These are phyloP conservation scores for Cantharis nigra DNA, from an alignment of 2,888 invertebrate species.

Conservation along the genomic window DNA sequence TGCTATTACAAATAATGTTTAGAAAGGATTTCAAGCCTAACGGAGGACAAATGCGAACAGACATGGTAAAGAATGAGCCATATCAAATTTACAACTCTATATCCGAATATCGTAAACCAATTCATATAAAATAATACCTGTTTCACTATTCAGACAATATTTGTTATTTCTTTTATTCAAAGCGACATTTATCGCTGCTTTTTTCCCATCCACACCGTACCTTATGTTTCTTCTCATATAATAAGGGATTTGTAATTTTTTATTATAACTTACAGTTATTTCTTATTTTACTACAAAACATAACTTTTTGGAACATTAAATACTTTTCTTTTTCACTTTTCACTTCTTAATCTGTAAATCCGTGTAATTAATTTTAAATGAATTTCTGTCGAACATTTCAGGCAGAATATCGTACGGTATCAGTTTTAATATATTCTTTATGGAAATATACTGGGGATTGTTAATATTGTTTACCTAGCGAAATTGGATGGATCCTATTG, in stretches of 20 bases:
- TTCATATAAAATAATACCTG: constrained; percentile 6
- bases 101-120: constrained; percentile 7
- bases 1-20: constrained; percentile 26
- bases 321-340: neutral
- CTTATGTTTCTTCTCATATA: neutral
- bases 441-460: constrained; percentile 26
- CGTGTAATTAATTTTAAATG: neutral
- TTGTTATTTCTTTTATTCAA: neutral
- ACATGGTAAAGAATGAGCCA: constrained; percentile 15
- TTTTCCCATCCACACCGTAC: neutral
- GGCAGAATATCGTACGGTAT: neutral
- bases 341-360: neutral
- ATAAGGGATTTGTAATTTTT: neutral
- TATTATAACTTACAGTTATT: neutral
- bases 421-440: constrained; percentile 23
- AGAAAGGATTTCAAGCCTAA: constrained; percentile 18
- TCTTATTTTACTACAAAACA: neutral
- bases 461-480: constrained; percentile 28
- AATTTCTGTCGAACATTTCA: neutral
- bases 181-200: neutral
- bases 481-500: constrained; percentile 31
- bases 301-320: neutral
- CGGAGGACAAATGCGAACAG: constrained; percentile 9
- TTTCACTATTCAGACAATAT: neutral
- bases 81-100: constrained; percentile 23